phyloP scores from a whole-genome alignment of 2,797 vertebrate genomes.

The Rhynchotus rufescens region DNA sequence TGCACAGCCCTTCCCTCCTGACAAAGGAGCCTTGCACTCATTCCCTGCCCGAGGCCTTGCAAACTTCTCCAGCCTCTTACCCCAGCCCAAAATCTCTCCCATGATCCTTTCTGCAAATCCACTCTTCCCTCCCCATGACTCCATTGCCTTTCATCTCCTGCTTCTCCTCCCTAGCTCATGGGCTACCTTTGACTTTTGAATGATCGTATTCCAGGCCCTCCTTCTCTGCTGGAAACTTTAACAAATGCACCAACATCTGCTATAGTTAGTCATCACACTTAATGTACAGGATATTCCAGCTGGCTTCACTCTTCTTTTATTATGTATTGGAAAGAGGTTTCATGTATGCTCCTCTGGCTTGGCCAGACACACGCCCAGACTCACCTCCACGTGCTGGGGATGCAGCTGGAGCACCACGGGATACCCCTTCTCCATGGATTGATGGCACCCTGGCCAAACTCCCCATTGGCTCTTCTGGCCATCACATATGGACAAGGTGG shows the following conservation, averaged over 20 bases:
- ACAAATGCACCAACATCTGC: constrained; percentile 69
- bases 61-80: not conserved
- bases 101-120: not conserved
- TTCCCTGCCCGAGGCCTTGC: not conserved
- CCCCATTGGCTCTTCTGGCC: not conserved
- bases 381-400: constrained; percentile 51
- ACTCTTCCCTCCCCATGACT: not conserved
- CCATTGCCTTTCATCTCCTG: not conserved
- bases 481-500: not conserved
- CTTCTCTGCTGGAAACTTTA: constrained; percentile 73
- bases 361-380: constrained; percentile 64
- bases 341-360: constrained; percentile 58
- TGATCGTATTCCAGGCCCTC: constrained; percentile 60
- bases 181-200: constrained; percentile 67
- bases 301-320: constrained; percentile 71
- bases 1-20: not conserved
- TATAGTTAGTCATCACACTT: constrained; percentile 73
- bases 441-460: not conserved
- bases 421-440: not conserved
- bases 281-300: constrained; percentile 74
- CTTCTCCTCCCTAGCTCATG: constrained; percentile 23
- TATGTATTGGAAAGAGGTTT: constrained; percentile 75
- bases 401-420: not conserved
- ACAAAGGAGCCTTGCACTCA: not conserved
- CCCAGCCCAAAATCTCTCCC: not conserved